Evolutionary conservation across 2,797 vertebrate species (phyloP), one percentile per base, ranked within the genome.

Genomic region (Dryobates pubescens): DNA sequence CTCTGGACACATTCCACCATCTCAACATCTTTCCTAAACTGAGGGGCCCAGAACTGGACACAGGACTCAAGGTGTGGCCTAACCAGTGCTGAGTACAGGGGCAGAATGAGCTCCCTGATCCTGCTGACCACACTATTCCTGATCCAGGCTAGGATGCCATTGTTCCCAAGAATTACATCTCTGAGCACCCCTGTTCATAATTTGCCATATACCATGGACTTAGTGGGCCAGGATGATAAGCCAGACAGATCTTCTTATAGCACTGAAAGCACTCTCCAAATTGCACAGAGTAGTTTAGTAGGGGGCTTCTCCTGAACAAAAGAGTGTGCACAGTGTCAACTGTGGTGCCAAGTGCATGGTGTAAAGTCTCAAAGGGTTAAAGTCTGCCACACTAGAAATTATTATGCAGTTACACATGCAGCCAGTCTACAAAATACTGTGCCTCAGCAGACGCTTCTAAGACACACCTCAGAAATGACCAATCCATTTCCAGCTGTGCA

Each of bases 241-340:
- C 23, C 36, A 62, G 18, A 34, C 3, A n/a, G 16, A 32, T 6
- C 10, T 36, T 54, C 59, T 63, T 26, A 27, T 0, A 59, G 34
- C 7, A 6, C 1, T 34, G 16, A 78, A 27, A 29, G 10, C 9
- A 13, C 7, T 63, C 11, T 30, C 36, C 41, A 65, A 7, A 75
- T 0, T 65, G 10, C 47, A 77, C 0, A 0, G 6, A 80, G 12
- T 13, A 80, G 54, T 16, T 34, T 79, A 27, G 67, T 1, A 13
- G 7, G 70, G 18, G 4, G 30, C 19, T 63, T 65, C 23, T 43
- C 56, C 17, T 51, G 32, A 22, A 9, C 71, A 13, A 15, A 76
- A 82, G 3, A n/a, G 8, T 2, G 8, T 29, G 36, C 17, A 65
- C 6, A 4, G 22, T 23, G 17, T 27, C 30, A 62, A 45, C 17